Evolutionary conservation across 2,113 vertebrate genomes (phyloP).

Genomic region (Psophia crepitans): DNA sequence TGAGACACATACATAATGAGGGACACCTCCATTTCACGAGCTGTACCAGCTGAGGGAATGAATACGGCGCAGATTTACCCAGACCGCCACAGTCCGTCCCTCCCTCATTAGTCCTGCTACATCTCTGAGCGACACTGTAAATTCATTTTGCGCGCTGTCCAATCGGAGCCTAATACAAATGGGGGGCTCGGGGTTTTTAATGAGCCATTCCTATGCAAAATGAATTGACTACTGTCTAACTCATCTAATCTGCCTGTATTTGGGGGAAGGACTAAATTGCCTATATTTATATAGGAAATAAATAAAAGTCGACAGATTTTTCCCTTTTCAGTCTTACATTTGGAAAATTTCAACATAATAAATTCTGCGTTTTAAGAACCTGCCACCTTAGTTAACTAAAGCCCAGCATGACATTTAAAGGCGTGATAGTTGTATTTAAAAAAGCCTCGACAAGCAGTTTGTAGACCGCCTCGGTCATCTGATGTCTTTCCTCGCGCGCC

Average conservation of each 20-base stretch:
- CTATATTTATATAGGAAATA: slow-evolving; percentile 80
- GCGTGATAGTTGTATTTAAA: slow-evolving; percentile 68
- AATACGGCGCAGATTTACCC: slow-evolving; percentile 79
- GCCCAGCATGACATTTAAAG: slow-evolving; percentile 74
- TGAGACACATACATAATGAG: slow-evolving; percentile 95
- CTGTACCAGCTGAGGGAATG: slow-evolving; percentile 72
- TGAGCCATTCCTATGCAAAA: slow-evolving; percentile 97
- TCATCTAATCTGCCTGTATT: slow-evolving; percentile 83
- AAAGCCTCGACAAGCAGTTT: slow-evolving; percentile 70
- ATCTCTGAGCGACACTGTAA: slow-evolving; percentile 97
- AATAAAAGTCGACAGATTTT: slow-evolving; percentile 78
- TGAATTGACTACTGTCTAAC: slow-evolving; percentile 94
- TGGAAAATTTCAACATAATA: slow-evolving; percentile 68
- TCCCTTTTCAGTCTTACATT: slow-evolving; percentile 59
- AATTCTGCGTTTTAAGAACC: slow-evolving; percentile 70
- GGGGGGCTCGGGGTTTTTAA: slow-evolving; percentile 81
- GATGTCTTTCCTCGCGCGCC: slow-evolving; percentile 35
- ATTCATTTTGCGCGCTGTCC: slow-evolving; percentile 89
- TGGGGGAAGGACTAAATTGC: slow-evolving; percentile 84
- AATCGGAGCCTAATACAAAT: slow-evolving; percentile 83
- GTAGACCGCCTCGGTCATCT: slow-evolving; percentile 46
- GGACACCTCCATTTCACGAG: slow-evolving; percentile 83
- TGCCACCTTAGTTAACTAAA: slow-evolving; percentile 74
- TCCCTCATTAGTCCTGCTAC: slow-evolving; percentile 95
- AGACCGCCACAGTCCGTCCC: slow-evolving; percentile 72